phyloP scores from a whole-genome alignment of 2,113 vertebrate genomes.

The Mystacornis crossleyi region DNA sequence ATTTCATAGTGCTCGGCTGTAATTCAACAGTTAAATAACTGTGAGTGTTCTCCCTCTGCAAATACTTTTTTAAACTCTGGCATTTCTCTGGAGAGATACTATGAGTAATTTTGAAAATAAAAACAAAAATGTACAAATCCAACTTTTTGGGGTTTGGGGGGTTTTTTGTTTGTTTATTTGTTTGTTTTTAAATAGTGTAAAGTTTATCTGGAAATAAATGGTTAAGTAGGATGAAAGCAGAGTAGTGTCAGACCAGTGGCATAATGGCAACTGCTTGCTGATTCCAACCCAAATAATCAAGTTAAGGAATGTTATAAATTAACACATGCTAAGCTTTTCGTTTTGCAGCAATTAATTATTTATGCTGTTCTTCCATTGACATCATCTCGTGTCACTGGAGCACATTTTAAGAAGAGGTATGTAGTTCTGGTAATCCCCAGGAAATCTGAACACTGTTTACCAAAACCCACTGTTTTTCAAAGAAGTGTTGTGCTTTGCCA shows the following conservation, averaged over 20 bases:
- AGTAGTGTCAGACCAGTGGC: neutral
- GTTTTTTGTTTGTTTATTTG: too few relatives aligned
- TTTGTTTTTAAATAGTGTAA: neutral
- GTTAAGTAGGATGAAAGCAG: neutral
- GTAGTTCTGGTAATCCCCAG: slow-evolving; percentile 31
- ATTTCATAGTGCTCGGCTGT: neutral
- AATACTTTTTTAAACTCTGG: neutral
- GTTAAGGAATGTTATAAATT: neutral
- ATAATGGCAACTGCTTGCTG: neutral
- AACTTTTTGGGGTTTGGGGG: too few relatives aligned
- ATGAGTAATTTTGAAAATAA: neutral
- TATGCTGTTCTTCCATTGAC: neutral
- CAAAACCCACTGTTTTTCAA: neutral
- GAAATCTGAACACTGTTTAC: slow-evolving; percentile 8
- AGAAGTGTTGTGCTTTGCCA: neutral
- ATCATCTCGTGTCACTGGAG: neutral
- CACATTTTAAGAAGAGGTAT: neutral
- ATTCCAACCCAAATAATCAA: neutral
- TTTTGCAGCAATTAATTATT: neutral
- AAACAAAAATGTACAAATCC: neutral
- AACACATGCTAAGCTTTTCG: neutral
- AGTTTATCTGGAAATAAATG: neutral
- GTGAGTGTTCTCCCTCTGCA: neutral
- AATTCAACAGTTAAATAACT: neutral
- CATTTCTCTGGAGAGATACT: neutral